Evolutionary conservation across 2,888 invertebrate species (phyloP).

Genomic region (Sericinus montela): DNA sequence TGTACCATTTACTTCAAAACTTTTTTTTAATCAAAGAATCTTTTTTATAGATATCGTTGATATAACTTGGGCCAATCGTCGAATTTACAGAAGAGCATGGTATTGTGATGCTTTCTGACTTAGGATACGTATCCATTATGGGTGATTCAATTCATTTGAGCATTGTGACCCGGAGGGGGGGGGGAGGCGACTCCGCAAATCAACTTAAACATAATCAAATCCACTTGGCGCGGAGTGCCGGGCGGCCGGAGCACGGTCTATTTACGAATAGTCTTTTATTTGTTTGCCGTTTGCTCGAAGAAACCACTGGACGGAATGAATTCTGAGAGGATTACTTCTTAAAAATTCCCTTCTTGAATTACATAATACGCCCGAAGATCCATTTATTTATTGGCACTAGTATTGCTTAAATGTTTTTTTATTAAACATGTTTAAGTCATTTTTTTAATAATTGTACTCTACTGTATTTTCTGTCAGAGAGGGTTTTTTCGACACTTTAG

Average conservation of each 20-base stretch:
- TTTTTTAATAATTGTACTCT: no score
- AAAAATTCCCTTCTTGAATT: no score
- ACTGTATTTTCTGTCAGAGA: no score
- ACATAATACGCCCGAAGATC: no score
- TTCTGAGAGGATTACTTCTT: no score
- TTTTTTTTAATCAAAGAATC: no score
- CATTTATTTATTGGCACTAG: no score
- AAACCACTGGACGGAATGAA: no score
- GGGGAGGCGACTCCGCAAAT: constrained; percentile 17
- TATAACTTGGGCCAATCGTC: neutral
- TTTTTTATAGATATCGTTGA: no score
- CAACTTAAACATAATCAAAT: constrained; percentile 16
- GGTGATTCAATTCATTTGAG: constrained; percentile 27
- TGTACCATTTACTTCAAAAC: no score
- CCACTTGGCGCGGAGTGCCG: neutral
- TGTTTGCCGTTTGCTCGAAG: neutral
- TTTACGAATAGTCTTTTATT: neutral
- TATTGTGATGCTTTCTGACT: constrained; percentile 18
- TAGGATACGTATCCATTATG: constrained; percentile 31
- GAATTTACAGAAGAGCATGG: neutral
- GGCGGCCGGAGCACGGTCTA: neutral
- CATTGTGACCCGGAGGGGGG: constrained; percentile 17
- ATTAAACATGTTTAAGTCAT: no score
- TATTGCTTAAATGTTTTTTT: neutral
- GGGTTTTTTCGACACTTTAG: no score